These are phyloP conservation scores for Podiceps cristatus DNA, from an alignment of 2,113 vertebrate species.

Conservation along the genomic window DNA sequence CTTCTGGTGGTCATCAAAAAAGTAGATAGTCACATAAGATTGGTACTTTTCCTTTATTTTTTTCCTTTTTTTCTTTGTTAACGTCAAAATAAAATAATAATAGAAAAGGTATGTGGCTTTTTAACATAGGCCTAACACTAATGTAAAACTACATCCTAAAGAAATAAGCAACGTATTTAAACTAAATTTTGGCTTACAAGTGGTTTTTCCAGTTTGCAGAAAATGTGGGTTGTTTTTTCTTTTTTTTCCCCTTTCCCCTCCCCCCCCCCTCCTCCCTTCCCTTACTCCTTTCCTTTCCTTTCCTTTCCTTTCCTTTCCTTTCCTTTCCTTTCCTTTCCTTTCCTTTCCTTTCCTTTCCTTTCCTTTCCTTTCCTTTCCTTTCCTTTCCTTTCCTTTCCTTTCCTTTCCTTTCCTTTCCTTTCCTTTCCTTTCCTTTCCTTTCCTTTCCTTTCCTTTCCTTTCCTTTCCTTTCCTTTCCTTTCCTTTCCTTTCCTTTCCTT, in stretches of 20 bases:
- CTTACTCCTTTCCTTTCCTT: too few species aligned
- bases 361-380: rapidly evolving
- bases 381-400: rapidly evolving
- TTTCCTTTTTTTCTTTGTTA: background rate
- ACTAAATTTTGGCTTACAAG: background rate
- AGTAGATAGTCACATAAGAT: background rate
- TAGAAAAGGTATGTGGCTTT: background rate
- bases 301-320: rapidly evolving
- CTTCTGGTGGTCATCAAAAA: background rate
- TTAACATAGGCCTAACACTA: background rate
- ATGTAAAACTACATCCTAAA: background rate
- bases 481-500: background rate
- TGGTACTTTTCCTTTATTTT: background rate
- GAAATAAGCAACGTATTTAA: background rate
- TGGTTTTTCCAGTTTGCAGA: background rate
- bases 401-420: rapidly evolving
- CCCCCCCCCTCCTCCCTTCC: too few species aligned
- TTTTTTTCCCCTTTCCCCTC: too few species aligned
- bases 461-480: too few species aligned
- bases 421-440: background rate
- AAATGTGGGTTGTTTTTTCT: too few species aligned
- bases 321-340: too few species aligned
- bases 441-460: background rate
- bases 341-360: rapidly evolving
- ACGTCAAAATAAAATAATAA: background rate